Evolutionary conservation across 1,140 invertebrate genomes (phyloP).

Genomic region (Drosophila pallidifrons): DNA sequence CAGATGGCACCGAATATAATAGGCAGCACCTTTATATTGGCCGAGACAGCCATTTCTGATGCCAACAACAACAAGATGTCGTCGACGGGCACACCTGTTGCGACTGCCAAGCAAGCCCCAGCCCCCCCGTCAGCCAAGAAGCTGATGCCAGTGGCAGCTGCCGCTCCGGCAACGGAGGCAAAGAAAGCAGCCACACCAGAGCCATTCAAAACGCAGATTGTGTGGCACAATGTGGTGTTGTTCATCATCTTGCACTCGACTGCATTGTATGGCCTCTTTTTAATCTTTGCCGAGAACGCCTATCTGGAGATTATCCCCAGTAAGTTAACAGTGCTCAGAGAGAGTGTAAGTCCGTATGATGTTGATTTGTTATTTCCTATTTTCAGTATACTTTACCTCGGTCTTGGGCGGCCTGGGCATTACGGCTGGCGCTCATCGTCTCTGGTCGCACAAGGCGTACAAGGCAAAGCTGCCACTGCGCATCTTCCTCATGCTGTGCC

Average conservation of each 20-base stretch:
- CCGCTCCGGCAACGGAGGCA: slow-evolving; percentile 13
- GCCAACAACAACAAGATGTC: slow-evolving; percentile 76
- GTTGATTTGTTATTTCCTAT: background rate
- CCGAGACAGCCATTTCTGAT: slow-evolving; percentile 78
- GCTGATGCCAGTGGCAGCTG: slow-evolving; percentile 15
- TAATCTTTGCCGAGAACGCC: slow-evolving; percentile 87
- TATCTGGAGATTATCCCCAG: slow-evolving; percentile 87
- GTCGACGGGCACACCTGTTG: slow-evolving; percentile 39
- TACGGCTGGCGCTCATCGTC: slow-evolving; percentile 93
- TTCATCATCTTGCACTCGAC: slow-evolving; percentile 89
- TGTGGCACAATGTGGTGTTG: slow-evolving; percentile 91
- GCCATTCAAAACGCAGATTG: slow-evolving; percentile 86
- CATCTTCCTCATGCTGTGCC: slow-evolving; percentile 86
- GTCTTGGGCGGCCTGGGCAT: slow-evolving; percentile 87
- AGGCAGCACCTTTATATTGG: slow-evolving; percentile 81
- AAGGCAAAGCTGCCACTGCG: slow-evolving; percentile 91
- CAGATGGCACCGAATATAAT: slow-evolving; percentile 84
- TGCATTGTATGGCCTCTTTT: slow-evolving; percentile 89
- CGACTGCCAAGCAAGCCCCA: slow-evolving; percentile 15
- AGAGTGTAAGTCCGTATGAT: background rate
- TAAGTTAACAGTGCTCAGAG: slow-evolving; percentile 81
- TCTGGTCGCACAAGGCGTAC: slow-evolving; percentile 94
- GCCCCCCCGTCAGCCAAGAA: slow-evolving; percentile 35
- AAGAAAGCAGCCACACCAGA: slow-evolving; percentile 31
- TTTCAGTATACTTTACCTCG: slow-evolving; percentile 61